These are phyloP conservation scores for Sinosuthora webbiana DNA, from an alignment of 2,113 vertebrate species.

Conservation along the genomic window DNA sequence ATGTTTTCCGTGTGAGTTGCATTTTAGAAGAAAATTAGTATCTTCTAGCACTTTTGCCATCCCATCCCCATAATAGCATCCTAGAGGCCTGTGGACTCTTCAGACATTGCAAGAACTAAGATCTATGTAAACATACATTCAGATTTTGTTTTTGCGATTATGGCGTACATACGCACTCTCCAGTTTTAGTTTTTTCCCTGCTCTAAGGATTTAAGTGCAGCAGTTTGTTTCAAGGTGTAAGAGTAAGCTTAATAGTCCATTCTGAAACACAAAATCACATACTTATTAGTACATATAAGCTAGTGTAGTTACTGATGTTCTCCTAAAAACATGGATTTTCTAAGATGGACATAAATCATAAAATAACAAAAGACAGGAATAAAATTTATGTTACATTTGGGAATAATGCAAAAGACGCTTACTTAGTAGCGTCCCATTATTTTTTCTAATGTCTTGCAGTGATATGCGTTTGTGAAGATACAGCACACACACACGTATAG, in stretches of 20 bases:
- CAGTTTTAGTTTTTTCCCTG: background rate
- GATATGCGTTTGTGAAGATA: background rate
- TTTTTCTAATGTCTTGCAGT: background rate
- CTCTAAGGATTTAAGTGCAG: background rate
- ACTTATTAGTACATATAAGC: background rate
- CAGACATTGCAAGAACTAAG: background rate
- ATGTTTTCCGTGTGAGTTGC: background rate
- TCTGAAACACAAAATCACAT: background rate
- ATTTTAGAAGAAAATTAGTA: background rate
- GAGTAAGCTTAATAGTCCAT: background rate
- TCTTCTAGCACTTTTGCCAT: background rate
- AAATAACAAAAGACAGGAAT: background rate
- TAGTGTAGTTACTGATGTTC: background rate
- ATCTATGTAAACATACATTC: background rate
- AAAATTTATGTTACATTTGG: background rate
- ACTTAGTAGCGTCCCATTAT: background rate
- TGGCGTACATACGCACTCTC: background rate
- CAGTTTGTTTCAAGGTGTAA: background rate
- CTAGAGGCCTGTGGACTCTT: background rate
- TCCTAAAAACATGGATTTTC: background rate
- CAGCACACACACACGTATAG: rapidly evolving
- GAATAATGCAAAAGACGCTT: background rate
- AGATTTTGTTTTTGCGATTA: background rate
- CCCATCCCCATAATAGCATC: background rate
- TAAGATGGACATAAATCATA: background rate